A percentile compares a stretch with the other conserved stretches of the same genome.
Evolutionary conservation across 1,140 invertebrate genomes (phyloP).

Genomic region (Hyles euphorbiae): DNA sequence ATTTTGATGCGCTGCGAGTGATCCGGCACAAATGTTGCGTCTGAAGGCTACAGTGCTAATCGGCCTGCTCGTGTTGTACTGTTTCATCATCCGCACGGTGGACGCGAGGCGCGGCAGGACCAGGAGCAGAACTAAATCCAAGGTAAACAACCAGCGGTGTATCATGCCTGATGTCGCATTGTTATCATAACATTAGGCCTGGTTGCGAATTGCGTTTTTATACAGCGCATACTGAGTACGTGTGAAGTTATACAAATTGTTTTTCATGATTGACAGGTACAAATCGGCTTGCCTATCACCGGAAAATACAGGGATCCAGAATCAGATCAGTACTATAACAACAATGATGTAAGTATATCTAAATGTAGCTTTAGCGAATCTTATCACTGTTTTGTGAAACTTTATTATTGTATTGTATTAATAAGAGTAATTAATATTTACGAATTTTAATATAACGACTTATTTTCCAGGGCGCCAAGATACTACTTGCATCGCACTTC

Average conservation of each 20-base stretch:
- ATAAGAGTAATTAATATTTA: no score
- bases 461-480: constrained; percentile 88
- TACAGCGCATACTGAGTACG: no score
- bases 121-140: constrained; percentile 82
- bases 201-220: no score
- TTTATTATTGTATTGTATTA: no score
- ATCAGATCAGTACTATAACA: constrained; percentile 91
- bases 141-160: constrained; percentile 49
- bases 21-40: constrained; percentile 37
- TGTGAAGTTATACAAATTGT: neutral
- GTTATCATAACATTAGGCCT: no score
- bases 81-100: constrained; percentile 46
- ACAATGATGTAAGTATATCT: constrained; percentile 83
- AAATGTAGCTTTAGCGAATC: no score
- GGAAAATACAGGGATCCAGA: constrained; percentile 91
- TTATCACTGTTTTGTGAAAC: no score
- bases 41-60: constrained; percentile 39
- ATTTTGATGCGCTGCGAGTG: neutral
- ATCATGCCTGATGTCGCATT: no score
- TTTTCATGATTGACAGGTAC: constrained; percentile 76
- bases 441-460: neutral
- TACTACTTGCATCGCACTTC: constrained; percentile 92
- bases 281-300: constrained; percentile 89
- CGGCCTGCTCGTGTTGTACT: constrained; percentile 52
- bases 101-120: constrained; percentile 78